Percentiles rank a stretch among this genome's conserved stretches.
Conservation (phyloP, 1,140 invertebrate species). For the Saccostrea echinata region DNA sequence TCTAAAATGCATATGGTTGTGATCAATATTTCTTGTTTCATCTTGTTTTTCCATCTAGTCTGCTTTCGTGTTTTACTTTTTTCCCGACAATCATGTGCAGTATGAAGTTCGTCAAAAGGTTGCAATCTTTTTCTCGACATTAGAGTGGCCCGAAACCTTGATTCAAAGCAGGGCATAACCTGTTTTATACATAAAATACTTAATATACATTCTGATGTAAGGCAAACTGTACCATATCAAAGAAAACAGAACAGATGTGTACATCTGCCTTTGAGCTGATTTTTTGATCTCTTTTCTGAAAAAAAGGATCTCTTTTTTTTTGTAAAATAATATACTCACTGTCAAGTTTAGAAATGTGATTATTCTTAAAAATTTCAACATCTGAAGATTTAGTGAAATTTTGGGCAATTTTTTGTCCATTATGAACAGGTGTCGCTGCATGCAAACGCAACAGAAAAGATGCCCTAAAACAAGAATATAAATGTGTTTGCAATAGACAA, state of each 20-base stretch:
- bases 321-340: background rate
- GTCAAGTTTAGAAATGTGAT: too few relatives aligned
- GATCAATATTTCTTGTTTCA: background rate
- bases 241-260: conserved; percentile 8
- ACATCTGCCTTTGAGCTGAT: background rate
- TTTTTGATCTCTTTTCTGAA: background rate
- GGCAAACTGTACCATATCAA: background rate
- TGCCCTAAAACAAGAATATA: background rate
- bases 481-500: too few relatives aligned
- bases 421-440: too few relatives aligned
- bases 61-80: too few relatives aligned
- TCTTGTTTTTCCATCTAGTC: background rate
- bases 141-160: background rate
- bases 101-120: background rate
- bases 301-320: background rate
- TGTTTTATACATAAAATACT: conserved; percentile 2
- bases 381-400: too few relatives aligned
- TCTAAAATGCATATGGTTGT: too few relatives aligned
- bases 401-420: background rate
- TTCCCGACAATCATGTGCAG: background rate
- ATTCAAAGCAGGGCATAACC: background rate
- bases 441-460: background rate
- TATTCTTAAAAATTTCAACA: too few relatives aligned
- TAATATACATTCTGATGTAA: background rate
- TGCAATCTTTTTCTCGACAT: background rate